phyloP scores from a whole-genome alignment of 1,140 invertebrate genomes.

The Cotesia glomerata region DNA sequence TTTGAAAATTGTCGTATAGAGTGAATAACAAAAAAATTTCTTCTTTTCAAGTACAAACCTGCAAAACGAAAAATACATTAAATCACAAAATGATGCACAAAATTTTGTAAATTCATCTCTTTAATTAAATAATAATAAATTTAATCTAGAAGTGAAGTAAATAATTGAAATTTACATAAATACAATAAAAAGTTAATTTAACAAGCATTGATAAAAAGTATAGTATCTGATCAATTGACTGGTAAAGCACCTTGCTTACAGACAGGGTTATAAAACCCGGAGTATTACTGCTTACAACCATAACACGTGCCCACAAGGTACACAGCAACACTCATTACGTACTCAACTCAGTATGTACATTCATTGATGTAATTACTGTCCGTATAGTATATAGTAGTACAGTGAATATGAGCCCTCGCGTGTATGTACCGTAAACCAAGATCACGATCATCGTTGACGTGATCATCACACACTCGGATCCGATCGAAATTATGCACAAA shows the following conservation, averaged over 20 bases:
- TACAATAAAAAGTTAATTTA: too few relatives aligned
- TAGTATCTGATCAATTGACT: conserved; percentile 10
- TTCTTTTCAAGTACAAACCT: too few relatives aligned
- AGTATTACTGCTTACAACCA: not conserved
- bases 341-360: conserved; percentile 12
- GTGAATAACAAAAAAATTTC: too few relatives aligned
- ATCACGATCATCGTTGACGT: conserved; percentile 9
- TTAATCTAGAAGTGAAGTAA: too few relatives aligned
- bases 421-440: conserved; percentile 9
- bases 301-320: conserved; percentile 7
- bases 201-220: not conserved
- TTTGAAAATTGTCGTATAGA: too few relatives aligned
- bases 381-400: not conserved
- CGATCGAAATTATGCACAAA: not conserved
- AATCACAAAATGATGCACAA: too few relatives aligned
- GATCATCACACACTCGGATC: not conserved
- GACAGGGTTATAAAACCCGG: conserved; percentile 9
- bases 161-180: too few relatives aligned
- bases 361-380: conserved; percentile 19
- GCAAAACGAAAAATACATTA: too few relatives aligned
- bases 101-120: too few relatives aligned
- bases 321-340: too few relatives aligned
- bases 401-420: conserved; percentile 15
- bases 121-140: too few relatives aligned
- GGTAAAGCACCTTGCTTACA: conserved; percentile 1